Evolutionary conservation across 1,140 invertebrate genomes (phyloP).

Genomic region (Zaprionus gabonicus): DNA sequence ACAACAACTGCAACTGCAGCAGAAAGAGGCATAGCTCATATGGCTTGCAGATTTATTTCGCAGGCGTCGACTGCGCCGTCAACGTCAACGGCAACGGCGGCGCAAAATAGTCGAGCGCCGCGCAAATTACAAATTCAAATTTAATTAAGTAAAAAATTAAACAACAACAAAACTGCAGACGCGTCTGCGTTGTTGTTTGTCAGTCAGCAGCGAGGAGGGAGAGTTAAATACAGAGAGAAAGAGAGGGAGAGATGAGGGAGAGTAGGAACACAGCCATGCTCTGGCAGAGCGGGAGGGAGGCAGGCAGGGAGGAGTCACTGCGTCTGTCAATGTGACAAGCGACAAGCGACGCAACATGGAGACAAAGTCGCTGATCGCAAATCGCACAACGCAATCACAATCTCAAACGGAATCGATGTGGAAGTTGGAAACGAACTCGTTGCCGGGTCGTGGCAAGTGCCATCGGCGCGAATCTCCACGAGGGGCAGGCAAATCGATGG

Average conservation of each 20-base stretch:
- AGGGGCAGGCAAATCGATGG: slow-evolving; percentile 72
- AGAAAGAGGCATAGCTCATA: slow-evolving; percentile 57
- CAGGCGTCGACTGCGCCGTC: slow-evolving; percentile 46
- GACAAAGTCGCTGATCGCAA: slow-evolving; percentile 18
- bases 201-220: slow-evolving; percentile 40
- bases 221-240: background rate
- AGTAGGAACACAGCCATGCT: no score
- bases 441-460: slow-evolving; percentile 7
- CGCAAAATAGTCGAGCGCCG: slow-evolving; percentile 64
- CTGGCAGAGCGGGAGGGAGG: background rate
- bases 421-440: slow-evolving; percentile 6
- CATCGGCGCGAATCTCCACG: background rate
- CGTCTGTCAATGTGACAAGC: slow-evolving; percentile 79
- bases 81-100: slow-evolving; percentile 16
- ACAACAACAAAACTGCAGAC: slow-evolving; percentile 74
- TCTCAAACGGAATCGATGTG: slow-evolving; percentile 22
- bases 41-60: slow-evolving; percentile 74
- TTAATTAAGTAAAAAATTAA: slow-evolving; percentile 84
- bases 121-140: slow-evolving; percentile 83
- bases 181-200: slow-evolving; percentile 77
- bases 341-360: slow-evolving; percentile 78
- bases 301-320: slow-evolving; percentile 13
- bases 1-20: slow-evolving; percentile 15
- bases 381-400: slow-evolving; percentile 3
- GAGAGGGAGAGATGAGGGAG: background rate